A percentile compares a stretch with the other conserved stretches of the same genome.
Conservation (phyloP, 2,113 vertebrate genomes). For the Nyctereutes procyonoides region DNA sequence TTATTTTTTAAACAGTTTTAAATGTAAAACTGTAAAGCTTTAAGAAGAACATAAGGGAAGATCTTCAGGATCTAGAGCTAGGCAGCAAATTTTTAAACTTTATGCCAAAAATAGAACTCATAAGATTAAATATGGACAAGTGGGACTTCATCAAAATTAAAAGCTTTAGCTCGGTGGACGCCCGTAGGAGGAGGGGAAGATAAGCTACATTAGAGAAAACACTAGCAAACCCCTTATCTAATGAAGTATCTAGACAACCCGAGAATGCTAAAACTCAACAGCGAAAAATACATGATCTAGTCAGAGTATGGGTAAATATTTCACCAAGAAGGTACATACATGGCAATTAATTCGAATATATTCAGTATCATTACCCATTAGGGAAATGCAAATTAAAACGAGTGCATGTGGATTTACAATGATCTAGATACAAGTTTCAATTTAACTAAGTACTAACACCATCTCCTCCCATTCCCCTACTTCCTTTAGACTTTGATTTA, state of each 20-base stretch:
- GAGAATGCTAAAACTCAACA: slow-evolving; percentile 11
- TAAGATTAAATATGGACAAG: not conserved
- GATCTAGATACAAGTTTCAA: not conserved
- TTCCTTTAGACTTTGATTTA: not conserved
- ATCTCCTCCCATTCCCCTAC: too few relatives aligned
- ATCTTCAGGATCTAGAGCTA: not conserved
- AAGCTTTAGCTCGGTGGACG: not conserved
- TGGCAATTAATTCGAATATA: not conserved
- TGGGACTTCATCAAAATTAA: not conserved
- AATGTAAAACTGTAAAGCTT: slow-evolving; percentile 22
- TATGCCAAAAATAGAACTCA: not conserved
- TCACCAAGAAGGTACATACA: not conserved
- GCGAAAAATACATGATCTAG: slow-evolving; percentile 8
- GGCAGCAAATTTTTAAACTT: not conserved
- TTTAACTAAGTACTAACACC: not conserved
- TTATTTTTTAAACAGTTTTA: not conserved
- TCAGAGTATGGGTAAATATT: not conserved
- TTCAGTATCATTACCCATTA: not conserved
- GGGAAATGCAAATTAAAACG: slow-evolving; percentile 48
- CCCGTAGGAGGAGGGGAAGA: not conserved
- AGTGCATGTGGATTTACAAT: not conserved
- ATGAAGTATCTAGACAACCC: not conserved
- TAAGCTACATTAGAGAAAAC: not conserved
- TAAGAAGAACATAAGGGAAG: not conserved
- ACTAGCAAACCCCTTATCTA: not conserved